Evolutionary conservation across 2,113 vertebrate species (phyloP), one percentile per base, ranked within the genome.

Genomic region (Oryzias celebensis): DNA sequence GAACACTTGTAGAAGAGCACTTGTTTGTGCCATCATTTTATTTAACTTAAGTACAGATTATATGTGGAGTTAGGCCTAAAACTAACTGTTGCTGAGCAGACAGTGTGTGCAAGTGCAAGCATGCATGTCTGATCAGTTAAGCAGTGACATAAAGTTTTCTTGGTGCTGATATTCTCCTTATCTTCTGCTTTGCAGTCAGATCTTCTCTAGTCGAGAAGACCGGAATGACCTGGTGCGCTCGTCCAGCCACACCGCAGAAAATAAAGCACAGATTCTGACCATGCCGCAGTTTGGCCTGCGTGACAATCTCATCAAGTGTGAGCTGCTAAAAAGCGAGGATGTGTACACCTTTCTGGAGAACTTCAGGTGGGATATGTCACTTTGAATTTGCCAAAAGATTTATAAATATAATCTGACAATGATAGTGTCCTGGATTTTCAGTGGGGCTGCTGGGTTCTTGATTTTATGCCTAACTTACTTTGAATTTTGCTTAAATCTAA

Each of bases 281-380:
- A 89, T 97, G 85, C 92, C 94, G 0, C 93, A 94, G 84, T 95
- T 95, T 67, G 93, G 92, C 3, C 86, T 97, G 14, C 91, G 96
- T 42, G 96, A 98, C 67, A 96, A 93, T 28, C 91, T 98, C 14
- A 92, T 98, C 78, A 94, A 77, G 74, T 96, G 94, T 71, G 92
- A 94, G 71, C 92, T 98, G 14, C 55, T 91, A 17, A 95, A 95
- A 75, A 95, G 90, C 68, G 94, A 97, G 81, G 93, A 93, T 3
- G 77, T 88, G 14, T 99, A 98, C 86, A 97, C 93, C 2, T 85
- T 92, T 60, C 88, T 95, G 73, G 89, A 94, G 82, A 77, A 87
- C 77, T 98, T 93, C 92, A 98, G 92, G 97, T 98, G 65, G 14
- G 52, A 55, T 55, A 2, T 50, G 16, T 10, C 24, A 42, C 18